Percentiles rank a stretch among this genome's conserved stretches.
phyloP scores from a whole-genome alignment of 2,113 vertebrate species.

The Ascaphus truei region DNA sequence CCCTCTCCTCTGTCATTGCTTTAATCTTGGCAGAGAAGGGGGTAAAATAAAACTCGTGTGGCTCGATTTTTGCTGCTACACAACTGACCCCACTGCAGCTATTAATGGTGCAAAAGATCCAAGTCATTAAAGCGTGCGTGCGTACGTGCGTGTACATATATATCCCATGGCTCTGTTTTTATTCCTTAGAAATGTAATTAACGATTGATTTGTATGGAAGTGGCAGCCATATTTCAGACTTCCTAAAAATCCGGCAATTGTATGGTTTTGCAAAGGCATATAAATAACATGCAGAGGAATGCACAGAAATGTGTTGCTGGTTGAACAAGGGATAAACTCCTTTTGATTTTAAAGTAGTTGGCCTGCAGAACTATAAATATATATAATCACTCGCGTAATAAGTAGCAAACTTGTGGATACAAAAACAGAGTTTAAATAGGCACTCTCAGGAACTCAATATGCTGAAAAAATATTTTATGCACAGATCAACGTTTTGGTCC shows the following conservation, averaged over 20 bases:
- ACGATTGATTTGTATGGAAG: not conserved
- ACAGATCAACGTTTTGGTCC: no score
- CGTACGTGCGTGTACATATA: not conserved
- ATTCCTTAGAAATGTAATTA: not conserved
- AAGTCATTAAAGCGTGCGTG: not conserved
- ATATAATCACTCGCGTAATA: no score
- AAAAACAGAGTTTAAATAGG: no score
- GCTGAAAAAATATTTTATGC: no score
- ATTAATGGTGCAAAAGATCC: not conserved
- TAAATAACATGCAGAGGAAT: no score
- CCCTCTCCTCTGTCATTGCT: constrained; percentile 5
- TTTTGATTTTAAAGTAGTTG: no score
- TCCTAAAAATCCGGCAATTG: no score
- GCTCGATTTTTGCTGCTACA: constrained; percentile 1
- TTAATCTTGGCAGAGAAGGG: constrained; percentile 3
- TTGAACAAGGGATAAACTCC: no score
- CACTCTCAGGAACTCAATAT: no score
- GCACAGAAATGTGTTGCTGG: no score
- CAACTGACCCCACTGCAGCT: not conserved
- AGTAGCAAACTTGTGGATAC: no score
- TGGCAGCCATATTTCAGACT: not conserved
- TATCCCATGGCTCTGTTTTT: not conserved
- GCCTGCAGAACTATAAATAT: not conserved
- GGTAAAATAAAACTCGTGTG: not conserved
- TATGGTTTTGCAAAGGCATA: no score